phyloP scores from a whole-genome alignment of 2,113 vertebrate genomes.

The Bubalus kerabau region DNA sequence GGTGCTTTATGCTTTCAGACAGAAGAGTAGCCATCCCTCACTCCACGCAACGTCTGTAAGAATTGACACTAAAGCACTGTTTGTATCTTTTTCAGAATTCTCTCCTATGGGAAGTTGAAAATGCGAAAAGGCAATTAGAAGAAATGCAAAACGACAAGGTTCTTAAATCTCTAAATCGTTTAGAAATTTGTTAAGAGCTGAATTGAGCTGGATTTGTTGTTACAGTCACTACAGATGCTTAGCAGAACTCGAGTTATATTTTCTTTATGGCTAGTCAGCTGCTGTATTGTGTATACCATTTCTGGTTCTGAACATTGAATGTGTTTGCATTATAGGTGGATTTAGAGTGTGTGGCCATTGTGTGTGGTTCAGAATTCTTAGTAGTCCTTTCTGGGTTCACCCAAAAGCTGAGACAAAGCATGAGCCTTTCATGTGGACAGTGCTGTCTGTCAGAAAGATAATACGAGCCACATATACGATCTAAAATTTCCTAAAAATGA shows the following conservation, averaged over 20 bases:
- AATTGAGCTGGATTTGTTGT: accelerated
- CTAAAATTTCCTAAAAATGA: neutral
- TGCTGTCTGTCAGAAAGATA: no score
- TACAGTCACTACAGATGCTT: accelerated
- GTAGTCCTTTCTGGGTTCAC: neutral
- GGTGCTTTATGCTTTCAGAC: accelerated
- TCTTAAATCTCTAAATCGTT: neutral
- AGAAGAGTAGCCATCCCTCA: accelerated
- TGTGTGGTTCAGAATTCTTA: neutral
- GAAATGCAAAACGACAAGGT: conserved; percentile 95
- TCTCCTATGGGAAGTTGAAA: no score
- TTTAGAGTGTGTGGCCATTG: no score
- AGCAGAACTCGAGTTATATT: neutral
- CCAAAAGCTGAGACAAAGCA: no score
- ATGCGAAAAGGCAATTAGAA: no score
- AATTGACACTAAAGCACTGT: no score
- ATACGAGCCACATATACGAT: accelerated
- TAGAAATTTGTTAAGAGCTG: neutral
- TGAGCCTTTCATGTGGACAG: neutral
- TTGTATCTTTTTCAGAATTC: no score
- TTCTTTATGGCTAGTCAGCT: neutral
- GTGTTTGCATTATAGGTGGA: neutral
- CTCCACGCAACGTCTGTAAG: accelerated
- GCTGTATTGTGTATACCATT: accelerated
- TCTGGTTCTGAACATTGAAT: accelerated